Evolutionary conservation across 2,888 invertebrate genomes (phyloP).

Genomic region (Meghimatium bilineatum): DNA sequence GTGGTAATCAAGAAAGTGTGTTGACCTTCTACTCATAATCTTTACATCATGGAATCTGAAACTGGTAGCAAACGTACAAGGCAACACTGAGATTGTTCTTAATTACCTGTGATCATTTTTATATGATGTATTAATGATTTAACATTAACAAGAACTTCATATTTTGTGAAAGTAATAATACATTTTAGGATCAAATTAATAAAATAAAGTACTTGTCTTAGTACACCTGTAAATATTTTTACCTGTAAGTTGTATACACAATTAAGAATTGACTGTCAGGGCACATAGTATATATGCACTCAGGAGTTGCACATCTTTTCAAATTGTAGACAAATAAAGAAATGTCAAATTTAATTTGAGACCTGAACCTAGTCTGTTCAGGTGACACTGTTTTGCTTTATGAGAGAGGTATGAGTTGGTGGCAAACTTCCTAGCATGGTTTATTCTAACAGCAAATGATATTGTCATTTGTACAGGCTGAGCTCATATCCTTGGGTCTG

Average conservation of each 20-base stretch:
- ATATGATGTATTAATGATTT: background rate
- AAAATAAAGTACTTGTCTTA: background rate
- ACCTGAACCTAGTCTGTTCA: background rate
- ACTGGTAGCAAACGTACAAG: background rate
- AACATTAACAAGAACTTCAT: background rate
- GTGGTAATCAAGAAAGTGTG: slow-evolving; percentile 80
- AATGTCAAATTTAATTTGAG: background rate
- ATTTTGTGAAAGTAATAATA: background rate
- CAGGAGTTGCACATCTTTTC: background rate
- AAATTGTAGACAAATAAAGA: background rate
- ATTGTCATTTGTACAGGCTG: background rate
- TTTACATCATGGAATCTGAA: background rate
- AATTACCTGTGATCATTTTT: background rate
- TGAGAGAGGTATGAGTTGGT: background rate
- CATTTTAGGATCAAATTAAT: background rate
- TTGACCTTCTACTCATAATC: slow-evolving; percentile 78
- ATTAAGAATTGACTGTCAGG: background rate
- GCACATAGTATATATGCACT: background rate
- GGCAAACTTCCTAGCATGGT: background rate
- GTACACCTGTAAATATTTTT: background rate
- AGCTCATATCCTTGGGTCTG: background rate
- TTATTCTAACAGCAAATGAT: background rate
- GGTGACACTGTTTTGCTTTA: background rate
- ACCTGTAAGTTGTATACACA: background rate
- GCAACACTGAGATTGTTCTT: background rate